A percentile compares a stretch with the other conserved stretches of the same genome.
These are phyloP conservation scores for Prosapia bicincta DNA, from an alignment of 2,888 invertebrate genomes.

Conservation along the genomic window DNA sequence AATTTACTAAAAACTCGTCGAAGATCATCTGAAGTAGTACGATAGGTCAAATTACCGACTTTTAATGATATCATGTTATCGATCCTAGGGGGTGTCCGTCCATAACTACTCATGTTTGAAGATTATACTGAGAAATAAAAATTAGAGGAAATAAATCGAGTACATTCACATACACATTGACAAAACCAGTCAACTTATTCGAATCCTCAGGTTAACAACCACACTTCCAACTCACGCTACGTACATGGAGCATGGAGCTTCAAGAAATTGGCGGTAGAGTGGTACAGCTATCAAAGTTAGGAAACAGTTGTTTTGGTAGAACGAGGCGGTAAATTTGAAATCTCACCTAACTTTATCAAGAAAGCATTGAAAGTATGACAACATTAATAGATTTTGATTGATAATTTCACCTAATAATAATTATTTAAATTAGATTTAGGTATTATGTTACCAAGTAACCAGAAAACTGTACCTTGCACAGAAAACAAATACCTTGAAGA, in stretches of 20 bases:
- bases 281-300: not conserved
- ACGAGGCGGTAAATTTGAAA: not conserved
- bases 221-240: slow-evolving; percentile 2
- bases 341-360: no score
- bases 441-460: no score
- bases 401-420: no score
- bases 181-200: not conserved
- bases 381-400: no score
- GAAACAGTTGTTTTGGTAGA: not conserved
- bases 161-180: not conserved
- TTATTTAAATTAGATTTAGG: no score
- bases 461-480: no score
- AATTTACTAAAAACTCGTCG: slow-evolving; percentile 40
- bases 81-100: slow-evolving; percentile 37
- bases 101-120: slow-evolving; percentile 33
- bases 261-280: not conserved
- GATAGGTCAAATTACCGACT: slow-evolving; percentile 41
- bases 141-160: not conserved
- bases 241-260: not conserved
- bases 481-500: no score
- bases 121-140: not conserved
- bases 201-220: not conserved
- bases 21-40: slow-evolving; percentile 40
- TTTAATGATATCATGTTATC: slow-evolving; percentile 41
- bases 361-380: no score